These are phyloP conservation scores for Pardosa pseudoannulata DNA, from an alignment of 2,888 invertebrate genomes.

Conservation along the genomic window DNA sequence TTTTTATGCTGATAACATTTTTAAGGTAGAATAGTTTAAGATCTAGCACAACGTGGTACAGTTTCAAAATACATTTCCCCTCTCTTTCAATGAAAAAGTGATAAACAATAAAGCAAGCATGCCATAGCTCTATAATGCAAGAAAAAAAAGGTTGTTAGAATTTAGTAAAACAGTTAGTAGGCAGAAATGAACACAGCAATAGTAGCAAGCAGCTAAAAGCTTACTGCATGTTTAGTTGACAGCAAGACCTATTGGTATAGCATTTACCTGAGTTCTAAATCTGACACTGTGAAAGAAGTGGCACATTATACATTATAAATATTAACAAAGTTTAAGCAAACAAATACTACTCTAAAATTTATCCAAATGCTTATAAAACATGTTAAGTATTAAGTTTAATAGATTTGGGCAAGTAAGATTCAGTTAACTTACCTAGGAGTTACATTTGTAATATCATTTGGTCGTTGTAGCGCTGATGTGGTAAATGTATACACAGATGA, in stretches of 20 bases:
- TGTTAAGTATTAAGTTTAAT: neutral
- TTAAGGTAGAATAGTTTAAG: no score
- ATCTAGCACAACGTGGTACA: no score
- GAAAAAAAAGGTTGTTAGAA: no score
- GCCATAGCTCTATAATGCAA: no score
- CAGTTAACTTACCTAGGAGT: constrained; percentile 78
- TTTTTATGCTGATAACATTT: no score
- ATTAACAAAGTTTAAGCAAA: no score
- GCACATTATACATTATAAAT: neutral
- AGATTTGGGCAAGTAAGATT: no score
- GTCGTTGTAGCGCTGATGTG: constrained; percentile 90
- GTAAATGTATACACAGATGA: constrained; percentile 74
- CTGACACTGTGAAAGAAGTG: constrained; percentile 55
- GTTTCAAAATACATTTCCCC: no score
- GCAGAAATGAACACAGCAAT: neutral
- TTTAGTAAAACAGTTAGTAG: no score
- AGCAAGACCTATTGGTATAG: constrained; percentile 28
- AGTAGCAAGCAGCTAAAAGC: constrained; percentile 34
- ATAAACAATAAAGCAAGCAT: no score
- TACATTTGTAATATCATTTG: constrained; percentile 88
- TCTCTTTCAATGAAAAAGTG: no score
- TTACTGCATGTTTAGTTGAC: constrained; percentile 50
- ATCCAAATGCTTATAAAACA: neutral
- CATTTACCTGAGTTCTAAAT: constrained; percentile 42
- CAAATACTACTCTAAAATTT: no score